phyloP scores from a whole-genome alignment of 2,888 invertebrate genomes.

The Beris morrisii region DNA sequence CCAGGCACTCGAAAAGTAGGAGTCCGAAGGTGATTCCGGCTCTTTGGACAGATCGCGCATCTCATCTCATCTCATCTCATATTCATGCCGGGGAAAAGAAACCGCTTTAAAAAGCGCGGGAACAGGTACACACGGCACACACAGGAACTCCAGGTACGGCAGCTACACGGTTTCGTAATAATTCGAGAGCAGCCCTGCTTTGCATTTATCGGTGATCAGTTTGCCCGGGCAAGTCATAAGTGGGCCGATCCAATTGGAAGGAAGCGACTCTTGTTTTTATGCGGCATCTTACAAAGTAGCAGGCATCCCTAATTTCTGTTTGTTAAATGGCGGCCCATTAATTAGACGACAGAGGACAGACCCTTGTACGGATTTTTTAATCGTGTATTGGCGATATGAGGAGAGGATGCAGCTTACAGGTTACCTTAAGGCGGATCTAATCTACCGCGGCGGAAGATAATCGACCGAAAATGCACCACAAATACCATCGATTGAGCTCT shows the following conservation, averaged over 20 bases:
- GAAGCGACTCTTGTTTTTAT: constrained; percentile 6
- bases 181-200: too few relatives aligned
- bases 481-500: constrained; percentile 31
- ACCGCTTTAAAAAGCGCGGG: too few relatives aligned
- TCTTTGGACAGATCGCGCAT: too few relatives aligned
- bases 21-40: too few relatives aligned
- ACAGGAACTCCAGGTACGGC: background rate
- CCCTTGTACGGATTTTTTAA: constrained; percentile 12
- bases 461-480: constrained; percentile 25
- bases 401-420: constrained; percentile 13
- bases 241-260: background rate
- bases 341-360: constrained; percentile 25
- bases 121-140: too few relatives aligned
- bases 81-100: too few relatives aligned
- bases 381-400: constrained; percentile 20
- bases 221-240: background rate
- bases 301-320: constrained; percentile 26
- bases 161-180: background rate
- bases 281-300: constrained; percentile 21
- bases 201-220: background rate
- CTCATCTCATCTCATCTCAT: too few relatives aligned
- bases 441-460: constrained; percentile 13
- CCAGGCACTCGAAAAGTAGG: too few relatives aligned
- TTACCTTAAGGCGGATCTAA: constrained; percentile 8
- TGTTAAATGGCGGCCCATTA: constrained; percentile 31